A percentile compares a stretch with the other conserved stretches of the same genome.
Evolutionary conservation across 2,888 invertebrate species (phyloP).

Genomic region (Synanthedon vespiformis): DNA sequence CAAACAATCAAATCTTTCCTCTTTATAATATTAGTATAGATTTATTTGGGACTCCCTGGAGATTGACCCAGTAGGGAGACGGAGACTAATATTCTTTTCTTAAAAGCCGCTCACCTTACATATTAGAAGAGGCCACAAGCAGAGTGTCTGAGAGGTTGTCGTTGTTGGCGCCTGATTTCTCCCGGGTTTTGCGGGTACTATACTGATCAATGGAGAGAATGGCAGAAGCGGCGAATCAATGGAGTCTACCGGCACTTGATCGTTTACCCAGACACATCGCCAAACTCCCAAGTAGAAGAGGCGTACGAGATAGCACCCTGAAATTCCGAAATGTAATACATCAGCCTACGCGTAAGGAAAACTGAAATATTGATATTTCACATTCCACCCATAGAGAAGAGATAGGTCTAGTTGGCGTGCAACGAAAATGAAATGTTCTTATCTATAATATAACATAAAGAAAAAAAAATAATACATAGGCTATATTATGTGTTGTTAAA

Average conservation of each 20-base stretch:
- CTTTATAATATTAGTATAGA: too few species aligned
- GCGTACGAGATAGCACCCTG: slow-evolving; percentile 58
- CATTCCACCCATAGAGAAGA: too few species aligned
- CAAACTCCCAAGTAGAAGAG: slow-evolving; percentile 52
- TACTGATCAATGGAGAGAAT: slow-evolving; percentile 38
- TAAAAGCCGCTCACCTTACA: slow-evolving; percentile 36
- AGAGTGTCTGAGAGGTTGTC: slow-evolving; percentile 25
- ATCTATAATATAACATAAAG: too few species aligned
- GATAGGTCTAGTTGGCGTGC: too few species aligned
- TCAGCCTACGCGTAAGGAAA: too few species aligned
- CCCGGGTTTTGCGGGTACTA: slow-evolving; percentile 20
- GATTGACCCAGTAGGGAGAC: too few species aligned
- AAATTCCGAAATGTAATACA: not conserved
- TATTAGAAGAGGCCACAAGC: slow-evolving; percentile 52
- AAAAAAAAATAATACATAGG: too few species aligned
- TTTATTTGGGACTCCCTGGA: too few species aligned
- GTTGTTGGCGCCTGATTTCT: slow-evolving; percentile 17
- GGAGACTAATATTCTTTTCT: not conserved
- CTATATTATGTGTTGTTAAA: too few species aligned
- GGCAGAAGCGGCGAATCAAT: slow-evolving; percentile 47
- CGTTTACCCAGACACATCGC: slow-evolving; percentile 60
- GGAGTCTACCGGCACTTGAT: slow-evolving; percentile 52
- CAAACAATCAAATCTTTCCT: too few species aligned
- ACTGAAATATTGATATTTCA: too few species aligned
- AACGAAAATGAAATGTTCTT: too few species aligned